Base-by-base conservation (phyloP, 1,140 invertebrate species). In the Habropoda laboriosa region DNA sequence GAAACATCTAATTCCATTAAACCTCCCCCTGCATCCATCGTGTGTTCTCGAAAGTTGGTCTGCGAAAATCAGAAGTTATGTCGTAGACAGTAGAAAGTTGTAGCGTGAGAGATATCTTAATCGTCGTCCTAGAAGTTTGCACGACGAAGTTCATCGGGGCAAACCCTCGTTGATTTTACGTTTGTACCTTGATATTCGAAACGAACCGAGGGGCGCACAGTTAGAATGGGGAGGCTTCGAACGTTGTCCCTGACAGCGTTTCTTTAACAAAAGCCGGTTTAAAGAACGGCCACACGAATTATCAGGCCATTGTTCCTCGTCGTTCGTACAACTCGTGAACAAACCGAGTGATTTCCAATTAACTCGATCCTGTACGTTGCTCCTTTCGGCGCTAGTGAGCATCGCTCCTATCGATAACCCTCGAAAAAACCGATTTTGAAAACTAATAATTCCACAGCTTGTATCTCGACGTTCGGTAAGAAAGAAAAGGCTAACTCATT, bases 301-400 rank as follows among this genome's bases (percentile, higher is more conserved):
- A 57, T 16, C n/a, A 55, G 35, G 35, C 32, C 51, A 55, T 70
- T 55, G 49, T 53, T 70, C 67, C 24, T n/a, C 51, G 16, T 42
- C 38, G 35, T 42, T 42, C 35, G 35, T 16, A 3, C 18, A 13
- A 49, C 27, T 70, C 49, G 24, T n/a, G 18, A 64, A 64, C 40
- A 38, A 64, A 21, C 61, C 61, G 38, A 64, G 61, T 24, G 10
- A 55, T 70, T 70, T 70, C 51, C 67, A 70, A 70, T 70, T 70
- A 55, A 40, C 49, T 30, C 16, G 32, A 40, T 38, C 35, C 49
- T n/a, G 8, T 38, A 12, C 32, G 21, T 53, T 30, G 67, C 49
- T 30, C 27, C 51, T 70, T 70, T 51, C 24, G 8, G 7, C 4
- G 3, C n/a, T 6, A 10, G 13, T 7, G 51, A 40, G 21, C 35